Percentiles rank a stretch among this genome's conserved stretches.
phyloP scores from a whole-genome alignment of 2,888 invertebrate species.

The Rhabditophanes sp. region DNA sequence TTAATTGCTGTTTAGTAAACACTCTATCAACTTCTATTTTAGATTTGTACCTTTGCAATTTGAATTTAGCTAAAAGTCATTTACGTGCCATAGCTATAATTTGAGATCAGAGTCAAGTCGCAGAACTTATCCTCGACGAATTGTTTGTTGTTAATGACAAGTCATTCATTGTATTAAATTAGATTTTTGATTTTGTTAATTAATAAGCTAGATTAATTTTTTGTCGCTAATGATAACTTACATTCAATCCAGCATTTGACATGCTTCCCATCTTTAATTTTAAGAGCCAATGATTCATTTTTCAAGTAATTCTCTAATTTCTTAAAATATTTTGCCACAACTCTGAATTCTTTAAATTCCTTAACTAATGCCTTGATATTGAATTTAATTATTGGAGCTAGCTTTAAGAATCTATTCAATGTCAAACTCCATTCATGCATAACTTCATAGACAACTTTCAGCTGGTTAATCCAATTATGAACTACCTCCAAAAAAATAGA shows the following conservation, averaged over 20 bases:
- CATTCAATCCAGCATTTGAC: slow-evolving; percentile 27
- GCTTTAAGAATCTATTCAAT: slow-evolving; percentile 12
- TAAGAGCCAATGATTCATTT: slow-evolving; percentile 8
- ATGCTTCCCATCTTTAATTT: slow-evolving; percentile 25
- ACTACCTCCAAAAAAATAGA: slow-evolving; percentile 2
- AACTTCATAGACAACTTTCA: slow-evolving; percentile 6
- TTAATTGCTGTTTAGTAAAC: no score
- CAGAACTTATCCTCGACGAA: no score
- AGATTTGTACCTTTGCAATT: no score
- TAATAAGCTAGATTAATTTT: no score
- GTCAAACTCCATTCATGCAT: slow-evolving; percentile 11
- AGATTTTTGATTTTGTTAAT: no score
- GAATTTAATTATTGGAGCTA: slow-evolving; percentile 12
- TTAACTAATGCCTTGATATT: slow-evolving; percentile 8
- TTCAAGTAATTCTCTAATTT: not conserved
- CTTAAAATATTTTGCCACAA: slow-evolving; percentile 12
- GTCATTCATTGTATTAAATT: no score
- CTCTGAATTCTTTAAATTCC: slow-evolving; percentile 15
- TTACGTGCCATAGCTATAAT: no score
- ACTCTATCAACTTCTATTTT: no score
- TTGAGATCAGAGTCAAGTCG: no score
- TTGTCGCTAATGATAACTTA: no score
- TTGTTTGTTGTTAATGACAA: no score
- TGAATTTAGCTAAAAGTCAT: no score
- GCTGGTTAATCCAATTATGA: slow-evolving; percentile 13